A percentile compares a stretch with the other conserved stretches of the same genome.
phyloP scores from a whole-genome alignment of 2,797 vertebrate species.

The Garrulus glandarius region DNA sequence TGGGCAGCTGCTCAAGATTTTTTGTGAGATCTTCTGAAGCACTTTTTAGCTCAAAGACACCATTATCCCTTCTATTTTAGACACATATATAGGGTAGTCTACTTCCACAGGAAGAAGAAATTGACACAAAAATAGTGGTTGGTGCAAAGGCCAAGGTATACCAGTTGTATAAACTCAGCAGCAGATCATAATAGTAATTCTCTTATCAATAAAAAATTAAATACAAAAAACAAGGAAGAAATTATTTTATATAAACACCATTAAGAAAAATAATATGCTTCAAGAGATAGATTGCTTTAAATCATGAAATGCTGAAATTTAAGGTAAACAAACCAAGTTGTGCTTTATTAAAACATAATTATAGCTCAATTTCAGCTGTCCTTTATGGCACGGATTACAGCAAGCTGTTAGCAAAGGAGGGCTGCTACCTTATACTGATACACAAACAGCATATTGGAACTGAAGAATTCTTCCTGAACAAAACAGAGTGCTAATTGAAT shows the following conservation, averaged over 20 bases:
- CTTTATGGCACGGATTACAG: neutral
- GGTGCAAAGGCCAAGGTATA: neutral
- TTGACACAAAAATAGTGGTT: neutral
- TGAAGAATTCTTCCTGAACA: neutral
- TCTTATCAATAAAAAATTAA: neutral
- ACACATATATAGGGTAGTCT: neutral
- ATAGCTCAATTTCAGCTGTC: neutral
- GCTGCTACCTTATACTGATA: neutral
- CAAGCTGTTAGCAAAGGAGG: neutral
- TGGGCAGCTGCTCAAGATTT: neutral
- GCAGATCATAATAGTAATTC: neutral
- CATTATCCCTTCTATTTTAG: neutral
- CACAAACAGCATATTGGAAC: neutral
- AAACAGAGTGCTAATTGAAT: conserved; percentile 49
- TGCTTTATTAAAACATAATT: neutral
- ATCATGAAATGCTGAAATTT: neutral
- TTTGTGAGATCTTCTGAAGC: neutral
- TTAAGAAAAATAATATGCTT: neutral
- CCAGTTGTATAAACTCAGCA: rapidly evolving
- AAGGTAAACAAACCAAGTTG: neutral
- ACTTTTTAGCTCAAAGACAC: neutral
- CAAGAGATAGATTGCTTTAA: neutral
- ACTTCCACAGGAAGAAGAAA: neutral
- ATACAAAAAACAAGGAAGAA: neutral
- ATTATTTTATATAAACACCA: neutral